Conservation (phyloP, 2,113 vertebrate genomes). For the Daphoenositta chrysoptera region DNA sequence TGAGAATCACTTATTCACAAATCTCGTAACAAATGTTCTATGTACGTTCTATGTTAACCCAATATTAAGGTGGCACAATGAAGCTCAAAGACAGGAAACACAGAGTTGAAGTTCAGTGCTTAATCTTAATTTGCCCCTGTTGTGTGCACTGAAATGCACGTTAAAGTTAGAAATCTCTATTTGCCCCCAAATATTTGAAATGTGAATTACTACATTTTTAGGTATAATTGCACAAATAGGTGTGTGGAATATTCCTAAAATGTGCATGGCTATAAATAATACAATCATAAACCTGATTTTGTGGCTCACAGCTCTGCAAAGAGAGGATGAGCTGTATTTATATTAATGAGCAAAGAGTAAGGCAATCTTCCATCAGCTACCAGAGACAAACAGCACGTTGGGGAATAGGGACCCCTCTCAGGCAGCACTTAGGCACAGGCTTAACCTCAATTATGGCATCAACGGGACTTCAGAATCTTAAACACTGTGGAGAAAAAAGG, state of each 20-base stretch:
- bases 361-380: neutral
- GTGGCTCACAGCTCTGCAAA: neutral
- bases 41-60: neutral
- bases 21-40: neutral
- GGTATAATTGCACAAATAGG: neutral
- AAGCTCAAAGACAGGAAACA: neutral
- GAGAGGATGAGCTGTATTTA: neutral
- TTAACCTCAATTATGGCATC: constrained; percentile 36
- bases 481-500: neutral
- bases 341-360: constrained; percentile 28
- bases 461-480: neutral
- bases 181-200: neutral
- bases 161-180: neutral
- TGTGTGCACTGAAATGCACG: neutral
- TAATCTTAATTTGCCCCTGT: neutral
- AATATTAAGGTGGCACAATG: neutral
- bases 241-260: neutral
- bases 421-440: constrained; percentile 3
- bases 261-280: neutral
- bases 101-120: neutral
- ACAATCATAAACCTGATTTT: neutral
- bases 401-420: constrained; percentile 20
- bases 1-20: neutral
- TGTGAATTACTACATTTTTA: neutral
- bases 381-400: neutral